Evolutionary conservation across 2,797 vertebrate genomes (phyloP).

Genomic region (Champsocephalus gunnari): DNA sequence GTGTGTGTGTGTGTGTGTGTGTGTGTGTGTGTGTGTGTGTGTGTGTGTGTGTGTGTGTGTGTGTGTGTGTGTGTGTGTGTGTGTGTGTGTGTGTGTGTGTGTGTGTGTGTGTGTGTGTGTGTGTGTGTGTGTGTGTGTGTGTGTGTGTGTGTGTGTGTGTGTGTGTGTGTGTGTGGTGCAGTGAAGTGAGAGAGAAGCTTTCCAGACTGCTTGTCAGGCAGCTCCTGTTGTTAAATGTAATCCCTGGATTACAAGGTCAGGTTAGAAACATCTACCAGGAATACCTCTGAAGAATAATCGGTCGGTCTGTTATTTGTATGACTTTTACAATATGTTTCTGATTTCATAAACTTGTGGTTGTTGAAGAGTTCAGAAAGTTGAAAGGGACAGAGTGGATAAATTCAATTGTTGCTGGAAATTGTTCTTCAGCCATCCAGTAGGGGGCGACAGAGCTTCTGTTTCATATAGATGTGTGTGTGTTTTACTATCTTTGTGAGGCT

Average conservation of each 20-base stretch:
- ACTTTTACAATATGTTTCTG: neutral
- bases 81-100: too few relatives aligned
- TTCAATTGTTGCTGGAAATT: neutral
- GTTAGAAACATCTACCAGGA: conserved; percentile 10
- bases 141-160: too few relatives aligned
- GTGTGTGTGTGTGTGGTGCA: too few relatives aligned
- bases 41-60: too few relatives aligned
- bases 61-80: too few relatives aligned
- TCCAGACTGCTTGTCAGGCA: conserved; percentile 23
- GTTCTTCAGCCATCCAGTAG: neutral
- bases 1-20: conserved; percentile 12
- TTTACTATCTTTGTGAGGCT: neutral
- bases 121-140: too few relatives aligned
- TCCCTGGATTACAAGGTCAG: conserved; percentile 22
- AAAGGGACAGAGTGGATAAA: neutral
- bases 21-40: neutral
- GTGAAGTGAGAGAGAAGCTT: conserved; percentile 25
- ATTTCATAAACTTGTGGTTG: neutral
- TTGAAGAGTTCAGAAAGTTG: neutral
- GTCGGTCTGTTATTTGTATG: neutral
- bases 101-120: too few relatives aligned
- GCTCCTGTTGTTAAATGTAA: conserved; percentile 16
- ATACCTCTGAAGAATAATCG: neutral
- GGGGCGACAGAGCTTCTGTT: neutral
- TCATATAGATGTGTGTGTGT: neutral